Evolutionary conservation across 2,888 invertebrate species (phyloP).

Genomic region (Drosophila melanosoma): DNA sequence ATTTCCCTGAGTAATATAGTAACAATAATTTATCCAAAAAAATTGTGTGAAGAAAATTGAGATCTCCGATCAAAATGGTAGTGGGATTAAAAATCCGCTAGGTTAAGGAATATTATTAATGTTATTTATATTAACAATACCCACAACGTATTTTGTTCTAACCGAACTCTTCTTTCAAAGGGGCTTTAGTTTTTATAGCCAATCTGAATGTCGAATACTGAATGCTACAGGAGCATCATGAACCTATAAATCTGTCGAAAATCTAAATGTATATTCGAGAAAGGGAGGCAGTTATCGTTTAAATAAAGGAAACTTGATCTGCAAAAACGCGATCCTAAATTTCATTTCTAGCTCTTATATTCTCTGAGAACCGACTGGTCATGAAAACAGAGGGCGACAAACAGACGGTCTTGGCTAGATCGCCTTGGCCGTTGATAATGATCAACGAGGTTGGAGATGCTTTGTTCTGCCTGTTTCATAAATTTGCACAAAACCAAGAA

Average conservation of each 20-base stretch:
- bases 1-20: not conserved
- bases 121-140: not conserved
- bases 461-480: too few relatives aligned
- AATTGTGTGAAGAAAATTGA: not conserved
- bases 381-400: too few relatives aligned
- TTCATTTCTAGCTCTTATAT: too few relatives aligned
- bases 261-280: too few relatives aligned
- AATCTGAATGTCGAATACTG: conserved; percentile 7
- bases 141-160: not conserved
- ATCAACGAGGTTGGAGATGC: too few relatives aligned
- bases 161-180: conserved; percentile 19
- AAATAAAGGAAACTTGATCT: too few relatives aligned
- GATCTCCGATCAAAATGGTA: not conserved
- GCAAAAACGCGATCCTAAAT: too few relatives aligned
- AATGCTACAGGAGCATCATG: conserved; percentile 1
- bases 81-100: not conserved
- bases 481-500: not conserved
- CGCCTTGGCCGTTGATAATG: too few relatives aligned
- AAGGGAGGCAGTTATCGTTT: too few relatives aligned
- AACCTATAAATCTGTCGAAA: not conserved
- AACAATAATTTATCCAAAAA: not conserved
- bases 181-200: conserved; percentile 65
- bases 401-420: too few relatives aligned
- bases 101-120: not conserved
- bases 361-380: too few relatives aligned